These are phyloP conservation scores for Polyommatus icarus DNA, from an alignment of 2,888 invertebrate species.

Conservation along the genomic window DNA sequence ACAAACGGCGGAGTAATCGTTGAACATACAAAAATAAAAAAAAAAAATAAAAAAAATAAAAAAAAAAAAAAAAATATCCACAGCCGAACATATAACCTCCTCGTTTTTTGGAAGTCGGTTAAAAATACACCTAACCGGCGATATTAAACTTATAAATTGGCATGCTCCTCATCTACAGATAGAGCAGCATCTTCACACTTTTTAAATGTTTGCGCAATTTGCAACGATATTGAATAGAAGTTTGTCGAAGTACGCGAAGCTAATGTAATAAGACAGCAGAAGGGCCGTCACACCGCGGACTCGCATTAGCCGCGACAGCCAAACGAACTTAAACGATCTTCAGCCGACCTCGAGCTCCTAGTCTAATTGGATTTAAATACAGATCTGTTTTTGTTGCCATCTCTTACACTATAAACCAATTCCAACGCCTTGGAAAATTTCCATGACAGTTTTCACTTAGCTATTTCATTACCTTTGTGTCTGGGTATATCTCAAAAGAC, in stretches of 20 bases:
- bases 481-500: not conserved
- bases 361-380: conserved; percentile 45
- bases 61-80: too few relatives aligned
- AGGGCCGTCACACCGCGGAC: conserved; percentile 41
- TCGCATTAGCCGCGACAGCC: conserved; percentile 43
- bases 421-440: not conserved
- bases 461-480: not conserved
- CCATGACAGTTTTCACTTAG: not conserved
- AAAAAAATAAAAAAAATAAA: too few relatives aligned
- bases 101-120: too few relatives aligned
- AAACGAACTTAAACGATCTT: conserved; percentile 41
- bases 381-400: conserved; percentile 22
- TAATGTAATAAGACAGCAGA: conserved; percentile 41
- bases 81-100: too few relatives aligned
- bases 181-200: not conserved
- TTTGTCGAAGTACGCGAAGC: conserved; percentile 35
- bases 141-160: not conserved
- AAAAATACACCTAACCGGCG: too few relatives aligned
- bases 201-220: not conserved
- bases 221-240: conserved; percentile 19
- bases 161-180: not conserved
- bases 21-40: too few relatives aligned
- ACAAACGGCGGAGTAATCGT: too few relatives aligned
- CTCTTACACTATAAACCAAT: not conserved
- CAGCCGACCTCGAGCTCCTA: conserved; percentile 43